Evolutionary conservation across 2,888 invertebrate genomes (phyloP).

Genomic region (Meganola albula): DNA sequence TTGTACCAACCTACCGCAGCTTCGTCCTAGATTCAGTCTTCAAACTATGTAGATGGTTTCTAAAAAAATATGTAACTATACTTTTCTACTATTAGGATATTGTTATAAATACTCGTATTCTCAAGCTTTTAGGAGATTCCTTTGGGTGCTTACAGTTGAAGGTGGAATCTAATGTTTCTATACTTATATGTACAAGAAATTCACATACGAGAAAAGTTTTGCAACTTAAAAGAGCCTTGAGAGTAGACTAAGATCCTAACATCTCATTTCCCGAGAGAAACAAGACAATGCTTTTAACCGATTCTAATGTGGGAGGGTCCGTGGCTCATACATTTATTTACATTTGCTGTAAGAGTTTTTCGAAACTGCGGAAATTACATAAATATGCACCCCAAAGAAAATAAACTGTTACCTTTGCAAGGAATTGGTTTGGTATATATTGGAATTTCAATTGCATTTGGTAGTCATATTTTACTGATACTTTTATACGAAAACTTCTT

Average conservation of each 20-base stretch:
- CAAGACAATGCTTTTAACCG: slow-evolving; percentile 75
- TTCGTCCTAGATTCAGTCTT: no score
- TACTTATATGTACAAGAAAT: slow-evolving; percentile 24
- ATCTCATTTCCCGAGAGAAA: slow-evolving; percentile 51
- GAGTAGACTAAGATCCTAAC: slow-evolving; percentile 38
- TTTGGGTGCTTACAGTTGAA: no score
- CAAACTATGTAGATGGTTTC: no score
- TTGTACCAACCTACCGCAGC: no score
- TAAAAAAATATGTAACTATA: no score
- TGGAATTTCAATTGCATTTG: background rate
- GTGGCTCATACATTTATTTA: slow-evolving; percentile 51
- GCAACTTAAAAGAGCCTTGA: slow-evolving; percentile 40
- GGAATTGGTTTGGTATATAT: slow-evolving; percentile 7
- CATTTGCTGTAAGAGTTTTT: slow-evolving; percentile 37
- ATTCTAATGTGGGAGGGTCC: slow-evolving; percentile 56
- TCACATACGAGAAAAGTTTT: slow-evolving; percentile 36
- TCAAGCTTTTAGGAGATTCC: no score
- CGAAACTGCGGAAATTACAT: slow-evolving; percentile 34
- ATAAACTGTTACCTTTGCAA: slow-evolving; percentile 20
- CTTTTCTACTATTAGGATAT: no score
- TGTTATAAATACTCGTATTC: no score
- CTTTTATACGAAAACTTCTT: no score
- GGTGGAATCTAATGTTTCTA: no score
- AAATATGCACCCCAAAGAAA: slow-evolving; percentile 35
- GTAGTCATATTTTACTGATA: no score